Evolutionary conservation across 2,113 vertebrate genomes (phyloP), one percentile per base, ranked within the genome.

Genomic region (Talpa occidentalis): DNA sequence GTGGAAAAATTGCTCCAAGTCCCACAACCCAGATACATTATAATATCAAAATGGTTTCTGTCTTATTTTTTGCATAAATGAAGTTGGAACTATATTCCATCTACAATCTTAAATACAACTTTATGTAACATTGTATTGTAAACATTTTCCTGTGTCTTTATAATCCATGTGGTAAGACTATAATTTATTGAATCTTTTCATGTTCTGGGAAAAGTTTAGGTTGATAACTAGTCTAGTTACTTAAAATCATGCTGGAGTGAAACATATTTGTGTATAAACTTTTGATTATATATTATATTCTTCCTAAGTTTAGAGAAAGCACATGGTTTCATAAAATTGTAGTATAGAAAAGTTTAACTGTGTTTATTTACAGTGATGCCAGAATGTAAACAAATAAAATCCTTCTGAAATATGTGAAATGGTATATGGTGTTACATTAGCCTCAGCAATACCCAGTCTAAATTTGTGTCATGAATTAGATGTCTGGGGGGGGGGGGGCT

Each of bases 71-170:
- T 66, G 5, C 22, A 64, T 62, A n/a, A 73, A 54, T 85, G 42
- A 88, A 90, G 35, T 92, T 90, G 37, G 28, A 80, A n/a, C 92
- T 92, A 88, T 40, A 88, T 40, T 90, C 30, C 73, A 77, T 40
- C 60, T 73, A 9, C 59, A 69, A 21, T 94, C 92, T 94, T 86
- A 94, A 89, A 54, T 70, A 22, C 15, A 85, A 10, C 67, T 91
- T 40, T 81, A 35, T 42, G 37, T 78, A 84, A 64, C 47, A 40
- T 79, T 82, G 15, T 28, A 80, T 85, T 82, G 15, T 94, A 81
- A 83, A 3, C 44, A 89, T 90, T 94, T 87, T 93, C 32, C 11
- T 24, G 22, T 89, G 11, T 64, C n/a, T 30, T 67, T 86, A 17
- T 64, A 80, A 32, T 77, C 12, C 42, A 44, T 35, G 47, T 78